Evolutionary conservation across 1,140 invertebrate species (phyloP).

Genomic region (Phocides pigmalion): DNA sequence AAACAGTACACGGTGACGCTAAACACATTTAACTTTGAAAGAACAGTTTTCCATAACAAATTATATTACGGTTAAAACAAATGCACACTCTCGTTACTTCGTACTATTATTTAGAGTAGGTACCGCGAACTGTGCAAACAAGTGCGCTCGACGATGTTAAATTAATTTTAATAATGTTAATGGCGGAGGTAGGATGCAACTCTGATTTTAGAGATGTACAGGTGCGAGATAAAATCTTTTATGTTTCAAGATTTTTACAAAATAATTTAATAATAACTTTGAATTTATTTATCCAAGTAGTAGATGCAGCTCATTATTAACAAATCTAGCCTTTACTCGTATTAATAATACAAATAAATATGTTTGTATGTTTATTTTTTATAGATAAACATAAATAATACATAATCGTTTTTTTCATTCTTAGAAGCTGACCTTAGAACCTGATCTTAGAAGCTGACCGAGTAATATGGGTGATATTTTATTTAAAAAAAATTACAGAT

Average conservation of each 20-base stretch:
- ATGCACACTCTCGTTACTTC: slow-evolving; percentile 10
- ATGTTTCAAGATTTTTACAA: neutral
- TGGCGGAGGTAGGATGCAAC: neutral
- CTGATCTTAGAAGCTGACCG: too few species aligned
- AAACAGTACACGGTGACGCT: too few species aligned
- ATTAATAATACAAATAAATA: too few species aligned
- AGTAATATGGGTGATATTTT: too few species aligned
- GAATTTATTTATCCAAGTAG: too few species aligned
- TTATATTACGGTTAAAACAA: slow-evolving; percentile 15
- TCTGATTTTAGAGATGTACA: slow-evolving; percentile 16
- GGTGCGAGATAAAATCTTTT: neutral
- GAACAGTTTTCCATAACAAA: slow-evolving; percentile 15
- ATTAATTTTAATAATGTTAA: slow-evolving; percentile 20
- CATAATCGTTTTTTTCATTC: too few species aligned
- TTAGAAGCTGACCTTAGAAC: too few species aligned
- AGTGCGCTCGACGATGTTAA: slow-evolving; percentile 8
- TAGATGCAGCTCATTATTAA: too few species aligned
- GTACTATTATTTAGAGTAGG: slow-evolving; percentile 12
- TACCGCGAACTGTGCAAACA: slow-evolving; percentile 7
- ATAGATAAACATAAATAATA: too few species aligned
- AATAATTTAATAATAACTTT: neutral
- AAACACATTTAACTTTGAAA: neutral
- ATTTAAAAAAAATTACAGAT: too few species aligned
- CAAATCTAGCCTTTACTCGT: too few species aligned
- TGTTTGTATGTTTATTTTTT: too few species aligned